A percentile compares a stretch with the other conserved stretches of the same genome.
Evolutionary conservation across 2,888 invertebrate species (phyloP).

Genomic region (Axea sp.): DNA sequence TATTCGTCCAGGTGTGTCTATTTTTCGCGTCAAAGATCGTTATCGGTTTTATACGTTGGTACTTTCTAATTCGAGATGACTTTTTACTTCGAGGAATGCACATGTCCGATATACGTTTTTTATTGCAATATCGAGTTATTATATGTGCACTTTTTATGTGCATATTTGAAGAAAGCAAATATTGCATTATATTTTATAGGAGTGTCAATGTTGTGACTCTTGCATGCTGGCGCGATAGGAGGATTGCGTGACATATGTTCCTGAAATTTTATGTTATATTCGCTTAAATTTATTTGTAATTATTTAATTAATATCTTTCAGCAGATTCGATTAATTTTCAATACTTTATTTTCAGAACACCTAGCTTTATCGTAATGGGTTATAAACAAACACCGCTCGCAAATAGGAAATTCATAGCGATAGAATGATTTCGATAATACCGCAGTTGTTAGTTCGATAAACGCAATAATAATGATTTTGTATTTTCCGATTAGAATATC

Average conservation of each 20-base stretch:
- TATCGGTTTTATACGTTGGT: slow-evolving; percentile 17
- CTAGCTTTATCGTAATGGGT: no score
- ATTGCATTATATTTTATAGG: slow-evolving; percentile 2
- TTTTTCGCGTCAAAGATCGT: slow-evolving; percentile 43
- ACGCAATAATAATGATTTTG: slow-evolving; percentile 1
- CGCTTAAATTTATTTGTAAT: no score
- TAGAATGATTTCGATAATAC: no score
- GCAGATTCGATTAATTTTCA: no score
- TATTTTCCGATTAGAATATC: slow-evolving; percentile 11
- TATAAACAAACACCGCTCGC: no score
- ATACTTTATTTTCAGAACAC: no score
- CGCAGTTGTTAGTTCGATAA: slow-evolving; percentile 2
- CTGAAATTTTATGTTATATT: no score
- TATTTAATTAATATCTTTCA: no score
- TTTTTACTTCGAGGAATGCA: slow-evolving; percentile 46
- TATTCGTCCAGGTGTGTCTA: slow-evolving; percentile 1
- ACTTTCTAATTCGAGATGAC: slow-evolving; percentile 57
- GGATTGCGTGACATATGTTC: no score
- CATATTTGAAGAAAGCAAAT: background rate
- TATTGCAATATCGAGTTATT: slow-evolving; percentile 10
- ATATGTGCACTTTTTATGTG: slow-evolving; percentile 13
- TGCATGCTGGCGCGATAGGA: background rate
- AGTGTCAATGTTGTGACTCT: slow-evolving; percentile 11
- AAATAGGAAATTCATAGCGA: no score
- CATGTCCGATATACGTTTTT: slow-evolving; percentile 26